phyloP scores from a whole-genome alignment of 2,113 vertebrate species.

The Barbus barbus region DNA sequence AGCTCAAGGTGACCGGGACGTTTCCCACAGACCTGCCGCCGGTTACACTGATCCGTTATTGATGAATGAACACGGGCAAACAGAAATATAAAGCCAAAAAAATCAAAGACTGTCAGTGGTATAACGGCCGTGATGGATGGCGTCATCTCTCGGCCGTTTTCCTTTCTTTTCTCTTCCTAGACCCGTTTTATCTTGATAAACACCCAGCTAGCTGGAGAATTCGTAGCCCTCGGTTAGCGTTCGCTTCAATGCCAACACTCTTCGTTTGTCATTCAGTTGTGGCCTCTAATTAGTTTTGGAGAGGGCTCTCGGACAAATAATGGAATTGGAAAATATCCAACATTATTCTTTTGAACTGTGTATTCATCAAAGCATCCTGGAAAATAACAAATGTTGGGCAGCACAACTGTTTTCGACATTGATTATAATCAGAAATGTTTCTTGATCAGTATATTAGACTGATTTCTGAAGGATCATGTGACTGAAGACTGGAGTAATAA shows the following conservation, averaged over 20 bases:
- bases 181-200: constrained; percentile 70
- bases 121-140: constrained; percentile 41
- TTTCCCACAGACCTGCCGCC: not conserved
- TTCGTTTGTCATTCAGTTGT: constrained; percentile 58
- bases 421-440: too few species aligned
- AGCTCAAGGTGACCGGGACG: constrained; percentile 21
- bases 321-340: too few species aligned
- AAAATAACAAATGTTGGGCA: too few species aligned
- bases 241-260: not conserved
- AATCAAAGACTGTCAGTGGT: constrained; percentile 12
- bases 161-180: constrained; percentile 49
- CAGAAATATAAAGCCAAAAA: constrained; percentile 21
- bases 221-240: constrained; percentile 39
- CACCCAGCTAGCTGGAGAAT: constrained; percentile 63
- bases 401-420: too few species aligned
- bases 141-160: not conserved
- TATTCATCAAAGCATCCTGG: too few species aligned
- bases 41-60: not conserved
- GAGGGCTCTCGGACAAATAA: constrained; percentile 68
- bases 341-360: too few species aligned
- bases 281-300: constrained; percentile 70
- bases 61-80: not conserved
- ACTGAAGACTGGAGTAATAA: too few species aligned
- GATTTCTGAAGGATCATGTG: too few species aligned
- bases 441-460: too few species aligned